A percentile compares a stretch with the other conserved stretches of the same genome.
phyloP scores from a whole-genome alignment of 2,113 vertebrate species.

The Hucho hucho region DNA sequence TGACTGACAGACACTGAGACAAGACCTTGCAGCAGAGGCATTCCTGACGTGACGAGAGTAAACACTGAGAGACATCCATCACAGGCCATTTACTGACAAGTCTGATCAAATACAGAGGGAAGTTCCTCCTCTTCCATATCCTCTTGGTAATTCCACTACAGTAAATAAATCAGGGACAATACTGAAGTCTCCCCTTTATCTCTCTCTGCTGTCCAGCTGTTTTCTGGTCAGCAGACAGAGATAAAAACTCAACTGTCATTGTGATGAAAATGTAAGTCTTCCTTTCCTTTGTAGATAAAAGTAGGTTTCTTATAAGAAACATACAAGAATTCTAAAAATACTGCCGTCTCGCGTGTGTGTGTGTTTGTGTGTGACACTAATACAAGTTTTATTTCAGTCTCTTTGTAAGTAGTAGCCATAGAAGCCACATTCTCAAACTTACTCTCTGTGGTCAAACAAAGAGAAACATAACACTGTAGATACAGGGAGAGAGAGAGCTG shows the following conservation, averaged over 20 bases:
- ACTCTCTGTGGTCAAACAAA: neutral
- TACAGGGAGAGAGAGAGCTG: neutral
- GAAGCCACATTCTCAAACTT: neutral
- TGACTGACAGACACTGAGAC: constrained; percentile 43
- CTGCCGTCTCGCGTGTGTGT: constrained; percentile 27
- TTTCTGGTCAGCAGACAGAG: too few species aligned
- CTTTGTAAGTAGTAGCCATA: neutral
- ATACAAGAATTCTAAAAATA: constrained; percentile 7
- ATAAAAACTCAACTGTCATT: too few species aligned
- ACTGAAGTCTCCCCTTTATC: constrained; percentile 12
- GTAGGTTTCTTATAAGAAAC: constrained; percentile 24
- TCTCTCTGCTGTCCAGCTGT: constrained; percentile 43
- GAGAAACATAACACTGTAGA: neutral
- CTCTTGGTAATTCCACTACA: neutral
- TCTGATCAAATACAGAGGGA: constrained; percentile 30
- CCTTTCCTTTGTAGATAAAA: constrained; percentile 29
- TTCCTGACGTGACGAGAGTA: constrained; percentile 50
- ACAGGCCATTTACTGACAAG: constrained; percentile 34
- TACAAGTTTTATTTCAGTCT: too few species aligned
- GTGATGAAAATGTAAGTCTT: neutral
- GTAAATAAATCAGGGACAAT: constrained; percentile 6
- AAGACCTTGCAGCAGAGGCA: constrained; percentile 61
- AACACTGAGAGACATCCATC: constrained; percentile 43
- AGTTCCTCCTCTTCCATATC: constrained; percentile 3
- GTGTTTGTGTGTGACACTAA: constrained; percentile 17